Evolutionary conservation across 2,888 invertebrate genomes (phyloP), one percentile per base, ranked within the genome.

Genomic region (Gnatocerus cornutus): DNA sequence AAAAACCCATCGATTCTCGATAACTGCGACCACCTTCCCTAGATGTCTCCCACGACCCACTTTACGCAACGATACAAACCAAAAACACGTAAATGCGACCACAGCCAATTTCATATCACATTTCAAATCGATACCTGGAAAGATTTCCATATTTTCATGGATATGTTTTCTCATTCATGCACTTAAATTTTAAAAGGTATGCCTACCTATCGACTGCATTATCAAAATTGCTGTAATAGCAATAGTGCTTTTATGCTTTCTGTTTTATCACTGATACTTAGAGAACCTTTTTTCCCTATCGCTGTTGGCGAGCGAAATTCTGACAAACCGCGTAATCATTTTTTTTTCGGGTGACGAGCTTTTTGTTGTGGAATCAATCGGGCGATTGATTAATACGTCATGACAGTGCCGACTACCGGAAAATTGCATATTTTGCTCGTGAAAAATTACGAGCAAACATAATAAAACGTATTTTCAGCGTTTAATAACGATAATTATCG

Each of bases 401-500:
- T 81, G 81, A 81, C 77, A 80, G 77, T 78, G 79, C 72, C 79
- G 83, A 84, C 85, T 85, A 85, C 85, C 76, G 85, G 84, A 85
- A 85, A 85, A 85, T 85, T 85, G 85, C 84, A 85, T 84, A 84
- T 83, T 83, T 82, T 83, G 81, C 81, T 79, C 73, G 79, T 84
- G 84, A 85, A 84, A 84, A 85, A 85, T 84, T 84, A 83, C 82
- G 82, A 84, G 82, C 84, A 85, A 85, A 85, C 83, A 85, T 84
- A 84, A 84, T 84, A 84, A 85, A 84, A 81, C 81, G 80, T 79
- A 84, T 84, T 83, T 82, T 79, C 81, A 80, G 81, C 78, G 81
- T 81, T 83, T 85, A 85, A 85, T 85, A 84, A 85, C 80, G 85
- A 85, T 85, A 84, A 85, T 85, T 85, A 85, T 85, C 84, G 78